These are phyloP conservation scores for Herpetotheres cachinnans DNA, from an alignment of 2,113 vertebrate species.

Conservation along the genomic window DNA sequence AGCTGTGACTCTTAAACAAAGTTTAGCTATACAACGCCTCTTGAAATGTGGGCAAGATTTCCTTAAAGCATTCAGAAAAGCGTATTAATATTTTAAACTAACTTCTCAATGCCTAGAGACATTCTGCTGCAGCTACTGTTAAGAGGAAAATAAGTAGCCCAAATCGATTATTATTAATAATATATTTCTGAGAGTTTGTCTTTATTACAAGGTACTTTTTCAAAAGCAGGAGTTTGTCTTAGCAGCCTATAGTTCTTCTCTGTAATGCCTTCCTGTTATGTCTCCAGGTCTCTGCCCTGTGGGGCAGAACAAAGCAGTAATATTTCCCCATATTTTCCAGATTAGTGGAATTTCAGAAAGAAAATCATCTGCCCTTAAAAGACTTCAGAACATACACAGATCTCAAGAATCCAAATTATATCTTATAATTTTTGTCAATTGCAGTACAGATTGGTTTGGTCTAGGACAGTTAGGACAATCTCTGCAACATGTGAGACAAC, in stretches of 20 bases:
- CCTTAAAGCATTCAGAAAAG: background rate
- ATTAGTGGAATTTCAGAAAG: background rate
- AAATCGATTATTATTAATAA: background rate
- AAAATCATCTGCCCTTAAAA: background rate
- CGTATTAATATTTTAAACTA: background rate
- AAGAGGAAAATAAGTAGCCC: background rate
- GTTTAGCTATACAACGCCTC: background rate
- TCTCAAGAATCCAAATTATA: background rate
- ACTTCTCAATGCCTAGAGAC: background rate
- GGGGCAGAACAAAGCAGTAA: background rate
- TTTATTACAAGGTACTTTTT: background rate
- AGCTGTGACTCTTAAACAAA: background rate
- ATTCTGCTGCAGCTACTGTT: background rate
- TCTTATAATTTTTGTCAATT: background rate
- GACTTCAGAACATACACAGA: background rate
- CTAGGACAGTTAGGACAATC: background rate
- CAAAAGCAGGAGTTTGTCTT: background rate
- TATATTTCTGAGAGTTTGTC: background rate
- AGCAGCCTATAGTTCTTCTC: background rate
- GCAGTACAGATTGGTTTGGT: background rate
- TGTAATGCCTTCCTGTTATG: background rate
- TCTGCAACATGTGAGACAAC: background rate
- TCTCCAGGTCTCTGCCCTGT: background rate
- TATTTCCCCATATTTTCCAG: background rate
- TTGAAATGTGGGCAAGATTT: background rate